A percentile compares a stretch with the other conserved stretches of the same genome.
Conservation (phyloP, 1,140 invertebrate genomes). For the Stegodyphus dumicola region DNA sequence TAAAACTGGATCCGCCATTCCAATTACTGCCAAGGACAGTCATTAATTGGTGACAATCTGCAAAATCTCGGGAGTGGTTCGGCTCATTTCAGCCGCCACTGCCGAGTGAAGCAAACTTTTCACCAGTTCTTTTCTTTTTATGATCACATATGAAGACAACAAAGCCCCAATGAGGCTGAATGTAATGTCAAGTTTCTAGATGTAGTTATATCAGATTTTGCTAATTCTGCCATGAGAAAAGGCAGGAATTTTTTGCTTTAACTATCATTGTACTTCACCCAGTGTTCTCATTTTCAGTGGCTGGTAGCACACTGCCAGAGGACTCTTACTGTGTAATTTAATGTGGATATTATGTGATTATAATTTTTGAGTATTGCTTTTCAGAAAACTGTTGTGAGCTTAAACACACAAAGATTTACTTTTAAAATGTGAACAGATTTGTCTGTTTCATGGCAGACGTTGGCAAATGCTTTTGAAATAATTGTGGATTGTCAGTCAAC, state of each 20-base stretch:
- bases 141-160: slow-evolving; percentile 66
- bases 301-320: background rate
- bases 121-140: slow-evolving; percentile 59
- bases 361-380: background rate
- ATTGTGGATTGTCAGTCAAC: slow-evolving; percentile 32
- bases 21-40: slow-evolving; percentile 62
- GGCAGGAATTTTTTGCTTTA: slow-evolving; percentile 25
- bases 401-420: background rate
- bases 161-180: slow-evolving; percentile 59
- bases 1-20: slow-evolving; percentile 58
- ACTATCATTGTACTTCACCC: background rate
- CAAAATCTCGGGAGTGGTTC: slow-evolving; percentile 25
- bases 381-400: background rate
- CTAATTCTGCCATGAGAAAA: slow-evolving; percentile 58
- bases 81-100: slow-evolving; percentile 36
- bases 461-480: slow-evolving; percentile 51
- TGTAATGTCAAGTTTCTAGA: slow-evolving; percentile 59
- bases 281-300: slow-evolving; percentile 5
- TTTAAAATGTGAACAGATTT: slow-evolving; percentile 6
- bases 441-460: slow-evolving; percentile 57
- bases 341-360: background rate
- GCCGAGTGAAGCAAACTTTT: slow-evolving; percentile 45
- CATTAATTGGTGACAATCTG: slow-evolving; percentile 43
- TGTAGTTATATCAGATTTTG: slow-evolving; percentile 57
- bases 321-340: slow-evolving; percentile 3